Base-by-base conservation (phyloP, 2,797 vertebrate genomes). In the Alosa sapidissima region DNA sequence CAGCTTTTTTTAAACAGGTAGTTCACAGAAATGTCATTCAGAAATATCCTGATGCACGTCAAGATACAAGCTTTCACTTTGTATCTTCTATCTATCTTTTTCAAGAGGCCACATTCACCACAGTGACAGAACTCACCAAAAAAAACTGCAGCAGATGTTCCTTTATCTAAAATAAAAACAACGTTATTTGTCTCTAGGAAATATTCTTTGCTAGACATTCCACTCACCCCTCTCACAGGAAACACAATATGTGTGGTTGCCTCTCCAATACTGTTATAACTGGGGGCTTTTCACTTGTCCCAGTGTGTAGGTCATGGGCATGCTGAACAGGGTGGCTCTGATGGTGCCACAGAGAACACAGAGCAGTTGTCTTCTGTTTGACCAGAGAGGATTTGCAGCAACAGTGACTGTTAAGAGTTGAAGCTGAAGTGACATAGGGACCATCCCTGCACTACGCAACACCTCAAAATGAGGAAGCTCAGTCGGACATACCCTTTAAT, bases 391-490 rank as follows among this genome's bases (percentile, higher is more conserved):
- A 33, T 68, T 55, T 33, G 16, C 45, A 54, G 28, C 28, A 36
- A 2, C 19, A 36, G 36, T 68, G 81, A 78, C 81, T 51, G 81
- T 7, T 45, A 83, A 82, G 48, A 87, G 81, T 78, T 83, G 45
- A 81, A 85, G 47, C 81, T 54, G 83, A 47, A 11, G 13, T 81
- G 84, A 84, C 86, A 78, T n/a, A n/a, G 90, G 88, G 88, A 89
- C 72, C 86, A 14, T 88, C 28, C 91, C 87, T 60, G 85, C 85
- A 87, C 41, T 87, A 86, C 90, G 89, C 85, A 86, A 92, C 95
- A 95, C 95, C 94, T 95, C 92, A 92, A 84, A 95, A 95, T 91
- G 91, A 94, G 94, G 95, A 96, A 96, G 51, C 10, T 52, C 51
- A 84, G 5, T 19, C 62, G 49, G 75, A 82, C 51, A 58, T 58